Evolutionary conservation across 2,113 vertebrate species (phyloP), one percentile per base, ranked within the genome.

Genomic region (Macroglossus sobrinus): DNA sequence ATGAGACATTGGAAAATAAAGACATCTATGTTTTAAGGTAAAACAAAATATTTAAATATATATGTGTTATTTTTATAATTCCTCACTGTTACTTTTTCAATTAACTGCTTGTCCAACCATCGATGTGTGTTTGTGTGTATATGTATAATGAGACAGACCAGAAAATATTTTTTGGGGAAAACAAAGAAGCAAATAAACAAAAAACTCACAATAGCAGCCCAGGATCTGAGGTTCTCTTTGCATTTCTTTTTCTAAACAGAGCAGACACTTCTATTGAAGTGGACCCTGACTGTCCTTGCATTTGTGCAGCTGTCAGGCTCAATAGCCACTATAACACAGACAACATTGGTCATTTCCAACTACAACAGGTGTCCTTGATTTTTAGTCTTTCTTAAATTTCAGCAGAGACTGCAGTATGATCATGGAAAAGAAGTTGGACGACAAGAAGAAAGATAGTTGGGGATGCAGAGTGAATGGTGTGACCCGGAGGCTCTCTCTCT

Each of bases 341-440:
- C 81, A 90, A 72, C 96, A 82, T 5, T 5, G 2, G 94, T 63
- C 47, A 66, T 93, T 87, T 97, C 97, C 97, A 97, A 75, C 53
- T 85, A 64, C 79, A 93, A 96, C 96, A 98, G 97, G 96, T 98
- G 97, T 78, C 50, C 84, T 21, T 86, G 96, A 94, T 88, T 97
- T 97, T 81, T 71, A 96, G 63, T 96, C 96, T 97, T 95, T 96
- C 96, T 98, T 97, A 98, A 97, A 97, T 98, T 97, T 97, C 97
- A 98, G 81, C 97, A 93, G 88, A 95, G 96, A 96, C 94, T 96
- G 97, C 95, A 97, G 72, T 93, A 93, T 53, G 78, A 72, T 53
- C 81, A 94, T 59, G 81, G 78, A 68, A 96, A 96, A 80, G 87
- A 82, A 91, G 40, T 38, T 95, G 93, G 91, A 90, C 18, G 7